These are phyloP conservation scores for Nomada ferruginata DNA, from an alignment of 2,888 invertebrate genomes.

Conservation along the genomic window DNA sequence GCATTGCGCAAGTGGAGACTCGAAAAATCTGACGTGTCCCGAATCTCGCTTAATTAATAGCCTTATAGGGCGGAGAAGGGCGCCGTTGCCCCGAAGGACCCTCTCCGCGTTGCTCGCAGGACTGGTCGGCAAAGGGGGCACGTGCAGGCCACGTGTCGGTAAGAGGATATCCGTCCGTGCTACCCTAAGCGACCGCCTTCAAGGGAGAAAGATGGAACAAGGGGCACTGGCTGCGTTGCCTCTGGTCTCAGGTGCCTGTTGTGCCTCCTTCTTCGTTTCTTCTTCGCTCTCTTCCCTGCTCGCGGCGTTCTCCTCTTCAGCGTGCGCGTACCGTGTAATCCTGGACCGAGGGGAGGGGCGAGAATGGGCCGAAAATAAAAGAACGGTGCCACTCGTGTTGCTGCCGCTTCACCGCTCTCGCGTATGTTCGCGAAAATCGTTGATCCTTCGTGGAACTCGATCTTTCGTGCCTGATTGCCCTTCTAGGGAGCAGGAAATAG, in stretches of 20 bases:
- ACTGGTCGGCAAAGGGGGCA: slow-evolving; percentile 77
- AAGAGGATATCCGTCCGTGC: slow-evolving; percentile 83
- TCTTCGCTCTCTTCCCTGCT: slow-evolving; percentile 47
- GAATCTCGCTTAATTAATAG: slow-evolving; percentile 83
- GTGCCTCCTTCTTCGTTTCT: slow-evolving; percentile 26
- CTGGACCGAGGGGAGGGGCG: not conserved
- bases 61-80: slow-evolving; percentile 70
- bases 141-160: slow-evolving; percentile 83
- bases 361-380: slow-evolving; percentile 51
- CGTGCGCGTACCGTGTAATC: slow-evolving; percentile 52
- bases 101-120: slow-evolving; percentile 69
- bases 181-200: slow-evolving; percentile 68
- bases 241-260: slow-evolving; percentile 74
- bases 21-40: slow-evolving; percentile 79
- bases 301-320: slow-evolving; percentile 18
- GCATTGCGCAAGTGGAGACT: slow-evolving; percentile 50
- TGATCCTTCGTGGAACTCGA: slow-evolving; percentile 4
- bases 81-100: slow-evolving; percentile 48
- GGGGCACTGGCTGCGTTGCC: slow-evolving; percentile 41
- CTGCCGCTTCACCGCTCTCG: slow-evolving; percentile 19
- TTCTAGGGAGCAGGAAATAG: not conserved
- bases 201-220: slow-evolving; percentile 51
- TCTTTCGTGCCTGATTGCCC: not conserved
- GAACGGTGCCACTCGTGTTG: slow-evolving; percentile 34
- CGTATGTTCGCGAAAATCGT: not conserved